Conservation (phyloP, 2,888 invertebrate species). For the Tinea pellionella region DNA sequence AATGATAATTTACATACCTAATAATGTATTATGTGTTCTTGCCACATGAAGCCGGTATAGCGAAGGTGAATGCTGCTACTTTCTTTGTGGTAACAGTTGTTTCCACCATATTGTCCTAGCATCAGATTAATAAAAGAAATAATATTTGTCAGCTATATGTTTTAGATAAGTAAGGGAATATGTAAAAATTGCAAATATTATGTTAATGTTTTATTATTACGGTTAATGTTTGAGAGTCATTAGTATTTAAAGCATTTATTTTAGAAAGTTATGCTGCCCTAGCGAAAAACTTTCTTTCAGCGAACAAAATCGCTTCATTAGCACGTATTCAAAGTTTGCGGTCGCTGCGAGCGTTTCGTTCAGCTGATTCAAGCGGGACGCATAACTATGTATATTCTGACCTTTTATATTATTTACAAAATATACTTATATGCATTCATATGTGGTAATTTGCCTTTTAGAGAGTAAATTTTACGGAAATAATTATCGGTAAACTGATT, state of each 20-base stretch:
- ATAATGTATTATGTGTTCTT: too few species aligned
- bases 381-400: constrained; percentile 7
- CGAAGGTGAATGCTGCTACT: too few species aligned
- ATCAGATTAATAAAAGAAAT: too few species aligned
- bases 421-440: neutral
- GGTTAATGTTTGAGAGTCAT: neutral
- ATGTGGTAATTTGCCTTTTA: neutral
- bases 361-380: constrained; percentile 4
- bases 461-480: neutral
- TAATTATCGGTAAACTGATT: too few species aligned
- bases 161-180: neutral
- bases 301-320: constrained; percentile 13
- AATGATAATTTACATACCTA: too few species aligned
- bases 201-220: neutral
- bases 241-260: constrained; percentile 11
- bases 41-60: too few species aligned
- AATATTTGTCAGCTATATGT: neutral
- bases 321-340: constrained; percentile 14
- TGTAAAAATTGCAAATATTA: neutral
- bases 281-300: constrained; percentile 12
- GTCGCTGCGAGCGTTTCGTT: constrained; percentile 11
- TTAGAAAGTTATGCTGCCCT: constrained; percentile 1
- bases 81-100: too few species aligned
- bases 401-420: neutral
- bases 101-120: too few species aligned